These are phyloP conservation scores for Sebastes oblongus DNA, from an alignment of 2,797 vertebrate genomes.

Conservation along the genomic window DNA sequence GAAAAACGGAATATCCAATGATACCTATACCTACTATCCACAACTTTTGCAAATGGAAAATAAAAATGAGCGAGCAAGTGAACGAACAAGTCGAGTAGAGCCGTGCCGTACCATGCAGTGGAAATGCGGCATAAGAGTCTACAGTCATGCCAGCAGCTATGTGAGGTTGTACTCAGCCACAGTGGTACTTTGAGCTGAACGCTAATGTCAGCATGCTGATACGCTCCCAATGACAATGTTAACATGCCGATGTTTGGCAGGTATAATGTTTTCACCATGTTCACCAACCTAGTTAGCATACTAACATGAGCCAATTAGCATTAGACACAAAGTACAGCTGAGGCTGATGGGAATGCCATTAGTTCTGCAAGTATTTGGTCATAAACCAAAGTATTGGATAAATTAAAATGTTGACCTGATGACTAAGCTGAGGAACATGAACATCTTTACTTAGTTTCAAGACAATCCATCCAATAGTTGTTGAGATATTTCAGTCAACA, in stretches of 20 bases:
- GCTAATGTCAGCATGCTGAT: neutral
- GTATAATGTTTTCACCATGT: too few relatives aligned
- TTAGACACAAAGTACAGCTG: neutral
- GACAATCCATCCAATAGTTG: neutral
- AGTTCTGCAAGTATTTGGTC: neutral
- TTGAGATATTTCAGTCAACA: neutral
- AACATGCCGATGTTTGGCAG: neutral
- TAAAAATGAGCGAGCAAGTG: accelerated
- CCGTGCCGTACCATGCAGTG: accelerated
- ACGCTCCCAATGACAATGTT: neutral
- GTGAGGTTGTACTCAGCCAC: neutral
- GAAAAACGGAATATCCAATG: too few relatives aligned
- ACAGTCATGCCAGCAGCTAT: neutral
- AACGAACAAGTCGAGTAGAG: neutral
- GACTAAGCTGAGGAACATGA: neutral
- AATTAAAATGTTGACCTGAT: neutral
- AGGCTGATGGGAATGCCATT: neutral
- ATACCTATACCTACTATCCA: too few relatives aligned
- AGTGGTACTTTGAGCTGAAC: too few relatives aligned
- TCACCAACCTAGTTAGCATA: neutral
- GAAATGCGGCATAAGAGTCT: neutral
- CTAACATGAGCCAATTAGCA: neutral
- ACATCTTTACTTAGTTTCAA: neutral
- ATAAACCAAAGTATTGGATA: too few relatives aligned
- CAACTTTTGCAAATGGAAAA: neutral